Percentiles rank a stretch among this genome's conserved stretches.
phyloP scores from a whole-genome alignment of 2,888 invertebrate genomes.

The Synergus japonicus region DNA sequence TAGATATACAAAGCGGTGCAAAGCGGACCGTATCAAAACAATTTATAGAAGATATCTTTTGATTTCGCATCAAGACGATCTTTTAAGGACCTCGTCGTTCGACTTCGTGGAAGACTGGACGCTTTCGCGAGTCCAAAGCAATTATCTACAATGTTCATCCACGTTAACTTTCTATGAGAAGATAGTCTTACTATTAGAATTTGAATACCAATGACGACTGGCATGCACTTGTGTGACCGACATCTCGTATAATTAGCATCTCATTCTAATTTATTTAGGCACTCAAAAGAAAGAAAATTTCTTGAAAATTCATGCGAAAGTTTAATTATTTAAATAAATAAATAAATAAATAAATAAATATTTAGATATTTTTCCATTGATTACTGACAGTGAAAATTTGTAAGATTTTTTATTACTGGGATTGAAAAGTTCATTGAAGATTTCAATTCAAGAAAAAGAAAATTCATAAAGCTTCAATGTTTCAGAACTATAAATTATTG shows the following conservation, averaged over 20 bases:
- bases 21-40: slow-evolving; percentile 28
- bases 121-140: slow-evolving; percentile 54
- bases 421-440: neutral
- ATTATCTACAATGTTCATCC: slow-evolving; percentile 46
- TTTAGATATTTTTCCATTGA: too few species aligned
- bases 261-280: slow-evolving; percentile 21
- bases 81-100: slow-evolving; percentile 11
- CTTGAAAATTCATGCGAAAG: slow-evolving; percentile 12
- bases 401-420: neutral
- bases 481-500: slow-evolving; percentile 10
- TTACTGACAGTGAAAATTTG: neutral
- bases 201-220: slow-evolving; percentile 52
- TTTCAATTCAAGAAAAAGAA: neutral
- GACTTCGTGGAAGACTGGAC: slow-evolving; percentile 44
- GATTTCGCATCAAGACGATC: slow-evolving; percentile 10
- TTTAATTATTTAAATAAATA: neutral
- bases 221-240: slow-evolving; percentile 31
- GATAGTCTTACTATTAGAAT: slow-evolving; percentile 49
- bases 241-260: slow-evolving; percentile 32
- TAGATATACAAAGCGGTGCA: slow-evolving; percentile 1
- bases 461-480: neutral
- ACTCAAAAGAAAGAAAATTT: slow-evolving; percentile 1
- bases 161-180: slow-evolving; percentile 54
- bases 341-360: too few species aligned
- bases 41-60: slow-evolving; percentile 18